Evolutionary conservation across 1,140 invertebrate species (phyloP), one percentile per base, ranked within the genome.

Genomic region (Drosophila serrata): DNA sequence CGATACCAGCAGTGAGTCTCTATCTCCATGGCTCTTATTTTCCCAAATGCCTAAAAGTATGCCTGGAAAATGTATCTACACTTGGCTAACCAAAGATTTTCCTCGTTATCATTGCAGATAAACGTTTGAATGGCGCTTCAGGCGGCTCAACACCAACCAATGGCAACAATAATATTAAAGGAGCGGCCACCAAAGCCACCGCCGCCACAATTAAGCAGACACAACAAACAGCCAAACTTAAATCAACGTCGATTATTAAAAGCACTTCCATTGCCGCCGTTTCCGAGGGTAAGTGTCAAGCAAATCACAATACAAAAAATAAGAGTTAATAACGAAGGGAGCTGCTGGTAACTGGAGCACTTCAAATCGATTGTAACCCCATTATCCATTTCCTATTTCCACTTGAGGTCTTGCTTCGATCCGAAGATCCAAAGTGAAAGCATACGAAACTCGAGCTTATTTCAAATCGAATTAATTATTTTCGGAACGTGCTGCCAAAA

Each of bases 281-380:
- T 59, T 56, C 75, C 17, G 84, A 82, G 61, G 82, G 82, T 86
- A 82, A 86, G 82, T 81, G 56, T 19, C 48, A 61, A 48, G 22
- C 31, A 42, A n/a, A 24, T 6, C 39, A 37, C 27, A n/a, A n/a
- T n/a, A n/a, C n/a, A 37, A 31, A 60, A 60, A 42, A 43, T 45
- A 12, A 29, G 46, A 43, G 46, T 46, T 65, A 69, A 65, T 49
- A 53, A 45, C 48, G 29, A 79, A 58, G 69, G 39, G 31, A 62
- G 49, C 35, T n/a, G n/a, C n/a, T 62, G 31, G 9, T 40, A 79
- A 65, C 43, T 72, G 65, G 64, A 59, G 65, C 75, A 79, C 27
- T 46, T 65, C 45, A 12, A 73, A 65, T 79, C 37, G 48, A 79
- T 70, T 37, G 63, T 73, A 73, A 49, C 69, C 69, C 67, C 67